phyloP scores from a whole-genome alignment of 1,140 invertebrate species.

The Glossosoma conforme region DNA sequence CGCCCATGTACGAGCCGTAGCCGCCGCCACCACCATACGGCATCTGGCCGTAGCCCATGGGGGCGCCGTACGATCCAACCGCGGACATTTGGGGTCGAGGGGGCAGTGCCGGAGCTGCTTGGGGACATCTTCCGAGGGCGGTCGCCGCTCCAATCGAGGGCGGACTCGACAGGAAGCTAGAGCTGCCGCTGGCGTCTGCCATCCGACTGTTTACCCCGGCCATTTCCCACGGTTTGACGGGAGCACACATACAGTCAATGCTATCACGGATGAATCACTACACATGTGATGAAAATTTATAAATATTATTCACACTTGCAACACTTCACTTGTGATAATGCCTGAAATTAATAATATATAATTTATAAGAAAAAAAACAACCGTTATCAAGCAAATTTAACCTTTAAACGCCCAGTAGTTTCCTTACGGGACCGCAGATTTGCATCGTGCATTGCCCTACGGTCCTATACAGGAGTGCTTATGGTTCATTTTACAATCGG shows the following conservation, averaged over 20 bases:
- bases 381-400: too few species aligned
- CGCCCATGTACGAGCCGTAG: constrained; percentile 34
- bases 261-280: too few species aligned
- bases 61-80: constrained; percentile 13
- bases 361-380: too few species aligned
- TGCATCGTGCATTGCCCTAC: too few species aligned
- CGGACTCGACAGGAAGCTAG: constrained; percentile 1
- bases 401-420: too few species aligned
- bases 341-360: too few species aligned
- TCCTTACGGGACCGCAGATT: too few species aligned
- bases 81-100: constrained; percentile 16
- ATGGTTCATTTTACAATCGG: too few species aligned
- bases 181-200: constrained; percentile 4
- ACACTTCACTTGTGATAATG: too few species aligned
- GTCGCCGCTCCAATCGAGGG: neutral
- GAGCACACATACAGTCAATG: constrained; percentile 18
- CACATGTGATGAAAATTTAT: too few species aligned
- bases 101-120: constrained; percentile 22
- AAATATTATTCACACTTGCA: too few species aligned
- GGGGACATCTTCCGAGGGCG: neutral
- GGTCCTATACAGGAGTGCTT: too few species aligned
- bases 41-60: constrained; percentile 7
- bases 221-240: constrained; percentile 21
- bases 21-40: constrained; percentile 32
- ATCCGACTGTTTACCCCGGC: constrained; percentile 18